Evolutionary conservation across 2,113 vertebrate species (phyloP).

Genomic region (Paramormyrops kingsleyae): DNA sequence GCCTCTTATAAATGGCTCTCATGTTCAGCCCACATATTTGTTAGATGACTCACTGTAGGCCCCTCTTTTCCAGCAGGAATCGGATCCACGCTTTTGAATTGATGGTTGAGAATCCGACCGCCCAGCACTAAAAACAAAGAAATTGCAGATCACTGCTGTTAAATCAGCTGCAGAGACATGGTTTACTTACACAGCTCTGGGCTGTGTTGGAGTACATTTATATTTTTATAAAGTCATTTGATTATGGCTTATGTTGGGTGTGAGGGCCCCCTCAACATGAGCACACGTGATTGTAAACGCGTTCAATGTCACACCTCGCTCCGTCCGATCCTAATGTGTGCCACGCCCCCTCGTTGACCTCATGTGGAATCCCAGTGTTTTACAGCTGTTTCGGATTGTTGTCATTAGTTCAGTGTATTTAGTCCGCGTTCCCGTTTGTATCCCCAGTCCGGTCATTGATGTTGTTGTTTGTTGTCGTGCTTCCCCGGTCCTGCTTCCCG

Average conservation of each 20-base stretch:
- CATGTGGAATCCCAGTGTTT: too few species aligned
- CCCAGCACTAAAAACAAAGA: background rate
- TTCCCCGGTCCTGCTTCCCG: too few species aligned
- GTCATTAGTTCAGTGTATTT: too few species aligned
- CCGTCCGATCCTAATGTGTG: too few species aligned
- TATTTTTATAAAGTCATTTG: background rate
- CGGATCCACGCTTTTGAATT: background rate
- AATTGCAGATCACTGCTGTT: background rate
- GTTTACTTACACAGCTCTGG: background rate
- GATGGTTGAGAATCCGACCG: background rate
- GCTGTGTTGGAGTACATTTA: background rate
- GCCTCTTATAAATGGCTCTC: background rate
- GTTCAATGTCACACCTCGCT: too few species aligned
- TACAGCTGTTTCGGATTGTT: too few species aligned
- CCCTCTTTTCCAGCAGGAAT: background rate
- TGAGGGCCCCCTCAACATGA: background rate
- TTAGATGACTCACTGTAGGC: background rate
- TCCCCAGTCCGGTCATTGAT: too few species aligned
- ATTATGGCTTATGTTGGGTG: background rate
- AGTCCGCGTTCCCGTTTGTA: too few species aligned
- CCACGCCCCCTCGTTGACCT: too few species aligned
- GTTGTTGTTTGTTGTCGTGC: too few species aligned
- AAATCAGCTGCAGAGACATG: background rate
- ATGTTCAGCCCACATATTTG: background rate
- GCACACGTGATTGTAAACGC: background rate